phyloP scores from a whole-genome alignment of 2,113 vertebrate genomes.

The Turnix velox region DNA sequence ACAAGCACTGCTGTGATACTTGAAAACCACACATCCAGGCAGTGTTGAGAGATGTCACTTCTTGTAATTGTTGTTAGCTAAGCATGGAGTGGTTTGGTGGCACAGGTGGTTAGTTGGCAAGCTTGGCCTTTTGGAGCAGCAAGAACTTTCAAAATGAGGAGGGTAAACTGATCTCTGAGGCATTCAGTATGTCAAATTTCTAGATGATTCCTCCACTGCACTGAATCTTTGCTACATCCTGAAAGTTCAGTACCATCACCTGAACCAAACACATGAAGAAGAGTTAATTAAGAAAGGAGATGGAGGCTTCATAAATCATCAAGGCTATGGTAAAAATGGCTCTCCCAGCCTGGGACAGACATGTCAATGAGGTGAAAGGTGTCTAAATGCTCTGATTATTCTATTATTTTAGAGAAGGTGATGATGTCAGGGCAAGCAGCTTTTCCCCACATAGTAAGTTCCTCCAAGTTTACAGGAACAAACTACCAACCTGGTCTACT shows the following conservation, averaged over 20 bases:
- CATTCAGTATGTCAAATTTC: not conserved
- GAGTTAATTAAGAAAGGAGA: not conserved
- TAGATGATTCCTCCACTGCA: not conserved
- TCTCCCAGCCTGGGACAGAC: not conserved
- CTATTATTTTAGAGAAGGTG: not conserved
- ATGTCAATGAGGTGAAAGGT: not conserved
- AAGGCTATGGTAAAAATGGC: not conserved
- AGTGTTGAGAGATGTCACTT: not conserved
- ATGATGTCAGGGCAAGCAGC: not conserved
- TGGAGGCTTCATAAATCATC: not conserved
- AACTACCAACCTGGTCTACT: too few relatives aligned
- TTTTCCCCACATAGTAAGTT: not conserved
- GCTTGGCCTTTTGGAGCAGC: not conserved
- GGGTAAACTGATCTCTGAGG: not conserved
- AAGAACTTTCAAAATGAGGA: not conserved
- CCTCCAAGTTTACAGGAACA: not conserved
- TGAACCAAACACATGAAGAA: not conserved
- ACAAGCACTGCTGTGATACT: not conserved
- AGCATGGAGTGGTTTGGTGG: not conserved
- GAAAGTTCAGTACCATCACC: not conserved
- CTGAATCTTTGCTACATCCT: not conserved
- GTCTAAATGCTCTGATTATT: not conserved
- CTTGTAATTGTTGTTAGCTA: not conserved
- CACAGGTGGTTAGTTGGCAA: accelerated
- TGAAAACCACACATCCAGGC: not conserved